Base-by-base conservation (phyloP, 2,888 invertebrate genomes). In the Ophonus ardosiacus region DNA sequence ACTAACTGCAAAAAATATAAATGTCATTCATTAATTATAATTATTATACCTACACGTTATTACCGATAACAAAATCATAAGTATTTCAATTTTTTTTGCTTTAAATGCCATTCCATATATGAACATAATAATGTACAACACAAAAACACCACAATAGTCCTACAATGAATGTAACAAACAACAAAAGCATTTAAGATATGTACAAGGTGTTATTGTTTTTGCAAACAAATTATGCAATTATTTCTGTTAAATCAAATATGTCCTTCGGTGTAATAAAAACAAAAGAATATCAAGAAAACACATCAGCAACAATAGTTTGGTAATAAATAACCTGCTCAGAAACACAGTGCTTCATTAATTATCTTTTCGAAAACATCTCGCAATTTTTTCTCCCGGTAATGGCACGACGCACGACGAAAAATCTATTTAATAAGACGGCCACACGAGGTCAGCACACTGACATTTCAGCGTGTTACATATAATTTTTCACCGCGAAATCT, bases 401-500 rank as follows among this genome's bases (percentile, higher is more conserved):
- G 74, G 56, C 24, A 43, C 31, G 31, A 31, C 31, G n/a, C 43
- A 17, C 40, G n/a, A 51, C 51, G 56, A 76, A 78, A 56, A 78
- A 78, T 57, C 78, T 78, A 57, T 78, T 78, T 78, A 78, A 78
- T 78, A 78, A 57, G 21, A 8, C 56, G 21, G 74, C 51, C 15
- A 17, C 24, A 17, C 13, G 78, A 57, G 78, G 78, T 24, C 78
- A 78, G 15, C 56, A 78, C 56, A 57, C 78, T 78, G 78, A 24
- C 78, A 78, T 78, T 78, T 78, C 31, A 78, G 24, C 18, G 78
- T 78, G 78, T 78, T 78, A 78, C 78, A 78, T 51, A 78, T 56
- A 24, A 31, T 78, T 78, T 78, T 78, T 78, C 56, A 68, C 38
- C 31, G 68, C 68, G 38, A 68, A 68, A 68, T 68, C 68, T 31